Base-by-base conservation (phyloP, 2,888 invertebrate genomes). In the Cheilosia variabilis region DNA sequence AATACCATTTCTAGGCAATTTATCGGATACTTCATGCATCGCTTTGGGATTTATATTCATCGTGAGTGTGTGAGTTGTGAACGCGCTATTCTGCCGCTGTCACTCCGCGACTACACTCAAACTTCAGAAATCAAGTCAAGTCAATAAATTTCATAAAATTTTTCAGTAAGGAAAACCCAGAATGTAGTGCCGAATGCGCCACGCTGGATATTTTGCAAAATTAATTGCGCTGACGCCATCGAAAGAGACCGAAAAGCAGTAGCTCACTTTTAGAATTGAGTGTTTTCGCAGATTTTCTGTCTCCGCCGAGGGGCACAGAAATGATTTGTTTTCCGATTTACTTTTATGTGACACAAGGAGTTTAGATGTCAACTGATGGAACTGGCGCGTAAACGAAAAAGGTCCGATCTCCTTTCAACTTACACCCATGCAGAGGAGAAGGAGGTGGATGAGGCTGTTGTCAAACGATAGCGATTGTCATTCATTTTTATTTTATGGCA, bases 311-410 rank as follows among this genome's bases (percentile, higher is more conserved):
- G 19, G 57, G 37, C 24, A 47, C 34, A 78, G 55, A 62, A 55
- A 63, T 55, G 69, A 57, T 55, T 69, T 78, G 77, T 78, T 78
- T 78, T 69, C 34, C 9, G 45, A 71, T 78, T 78, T 55, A 78
- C 34, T 63, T 69, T 69, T 69, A 69, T 71, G 60, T 68, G 43
- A 63, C 6, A 24, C 7, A 63, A 43, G n/a, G 34, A 57, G 69
- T 62, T 63, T 43, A 77, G 50, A 69, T 62, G 77, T 78, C 77
- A 77, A 45, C 17, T 17, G 19, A 2, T 27, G 27, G 27, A 2
- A 22, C 2, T 22, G 22, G 22, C 22, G 22, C 22, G 22, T 22
- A 22, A 27, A 27, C 27, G 27, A 6, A 63, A 52, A 71, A 62
- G 69, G 69, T 78, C 10, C 34, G 6, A 27, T 6, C 27, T 7